Evolutionary conservation across 2,113 vertebrate species (phyloP).

Genomic region (Rhinichthys klamathensis): DNA sequence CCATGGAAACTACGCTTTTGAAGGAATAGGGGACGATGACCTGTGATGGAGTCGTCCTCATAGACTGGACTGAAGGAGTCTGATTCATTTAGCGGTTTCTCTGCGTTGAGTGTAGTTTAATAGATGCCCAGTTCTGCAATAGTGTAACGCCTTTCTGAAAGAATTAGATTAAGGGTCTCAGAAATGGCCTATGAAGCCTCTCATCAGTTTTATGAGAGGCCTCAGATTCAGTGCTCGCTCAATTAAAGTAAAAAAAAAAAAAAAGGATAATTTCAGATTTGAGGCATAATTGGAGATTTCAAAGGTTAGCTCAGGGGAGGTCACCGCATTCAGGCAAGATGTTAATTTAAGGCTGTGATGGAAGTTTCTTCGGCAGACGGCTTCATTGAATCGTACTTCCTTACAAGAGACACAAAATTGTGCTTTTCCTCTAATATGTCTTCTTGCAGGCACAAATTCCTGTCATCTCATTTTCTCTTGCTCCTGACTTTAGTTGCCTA

Average conservation of each 20-base stretch:
- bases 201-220: neutral
- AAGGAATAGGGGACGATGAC: constrained; percentile 98
- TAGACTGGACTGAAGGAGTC: constrained; percentile 55
- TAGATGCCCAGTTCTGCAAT: constrained; percentile 67
- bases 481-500: constrained; percentile 11
- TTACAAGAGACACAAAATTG: constrained; percentile 48
- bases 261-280: neutral
- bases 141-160: constrained; percentile 67
- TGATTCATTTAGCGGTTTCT: constrained; percentile 63
- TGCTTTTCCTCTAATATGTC: constrained; percentile 39
- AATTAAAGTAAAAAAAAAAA: neutral
- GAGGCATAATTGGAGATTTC: neutral
- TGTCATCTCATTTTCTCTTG: neutral
- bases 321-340: constrained; percentile 9
- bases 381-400: constrained; percentile 44
- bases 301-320: neutral
- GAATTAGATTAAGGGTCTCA: neutral
- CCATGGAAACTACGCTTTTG: constrained; percentile 97
- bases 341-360: constrained; percentile 19
- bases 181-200: neutral
- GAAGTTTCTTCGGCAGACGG: constrained; percentile 33
- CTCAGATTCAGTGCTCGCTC: neutral
- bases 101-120: constrained; percentile 4
- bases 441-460: neutral
- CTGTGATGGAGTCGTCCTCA: constrained; percentile 76